phyloP scores from a whole-genome alignment of 2,888 invertebrate genomes.

The Itoplectis maculator region DNA sequence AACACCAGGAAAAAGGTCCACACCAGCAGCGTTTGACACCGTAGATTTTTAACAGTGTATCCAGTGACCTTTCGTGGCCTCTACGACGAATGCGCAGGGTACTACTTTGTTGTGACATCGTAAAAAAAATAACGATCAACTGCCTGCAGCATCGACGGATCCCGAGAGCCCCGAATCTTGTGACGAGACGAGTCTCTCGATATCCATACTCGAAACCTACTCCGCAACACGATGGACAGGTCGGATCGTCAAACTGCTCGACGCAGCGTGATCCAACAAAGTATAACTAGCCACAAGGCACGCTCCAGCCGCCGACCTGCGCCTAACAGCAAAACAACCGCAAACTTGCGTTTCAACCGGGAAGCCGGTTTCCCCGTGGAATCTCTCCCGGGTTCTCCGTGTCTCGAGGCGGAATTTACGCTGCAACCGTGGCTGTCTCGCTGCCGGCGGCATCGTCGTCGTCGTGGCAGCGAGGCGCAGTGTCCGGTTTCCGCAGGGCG shows the following conservation, averaged over 20 bases:
- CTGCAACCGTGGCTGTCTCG: slow-evolving; percentile 5
- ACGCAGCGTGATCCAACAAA: neutral
- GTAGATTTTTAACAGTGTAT: too few species aligned
- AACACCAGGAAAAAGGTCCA: too few species aligned
- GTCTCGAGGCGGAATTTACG: slow-evolving; percentile 11
- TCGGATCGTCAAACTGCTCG: neutral
- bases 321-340: slow-evolving; percentile 15
- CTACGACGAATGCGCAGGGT: slow-evolving; percentile 20
- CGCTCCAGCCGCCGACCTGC: neutral
- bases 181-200: neutral
- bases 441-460: neutral
- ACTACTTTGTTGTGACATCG: too few species aligned
- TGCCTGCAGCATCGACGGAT: too few species aligned
- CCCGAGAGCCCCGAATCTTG: neutral
- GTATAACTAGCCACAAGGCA: neutral
- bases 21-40: too few species aligned
- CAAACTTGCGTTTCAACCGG: neutral
- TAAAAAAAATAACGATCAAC: too few species aligned
- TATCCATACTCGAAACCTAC: neutral
- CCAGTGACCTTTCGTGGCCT: slow-evolving; percentile 16
- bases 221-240: neutral
- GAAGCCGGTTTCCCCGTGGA: slow-evolving; percentile 39
- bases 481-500: slow-evolving; percentile 76
- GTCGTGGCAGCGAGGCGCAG: slow-evolving; percentile 15
- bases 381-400: slow-evolving; percentile 7